Evolutionary conservation across 2,888 invertebrate genomes (phyloP).

Genomic region (Malthinus flaveolus): DNA sequence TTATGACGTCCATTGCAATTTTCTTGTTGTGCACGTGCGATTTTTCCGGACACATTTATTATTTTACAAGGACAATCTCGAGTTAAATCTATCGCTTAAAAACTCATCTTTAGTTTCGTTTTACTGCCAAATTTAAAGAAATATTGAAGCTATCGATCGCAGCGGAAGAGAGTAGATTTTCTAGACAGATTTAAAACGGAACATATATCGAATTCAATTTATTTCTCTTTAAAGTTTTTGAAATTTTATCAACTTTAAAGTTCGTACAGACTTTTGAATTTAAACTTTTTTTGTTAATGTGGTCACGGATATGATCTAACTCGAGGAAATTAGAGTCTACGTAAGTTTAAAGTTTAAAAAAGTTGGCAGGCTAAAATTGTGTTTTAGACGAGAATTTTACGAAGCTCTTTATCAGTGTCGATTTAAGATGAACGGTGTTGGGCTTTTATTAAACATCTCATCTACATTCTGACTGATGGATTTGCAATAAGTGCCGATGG

Average conservation of each 20-base stretch:
- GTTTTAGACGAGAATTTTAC: slow-evolving; percentile 13
- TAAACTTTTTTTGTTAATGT: slow-evolving; percentile 6
- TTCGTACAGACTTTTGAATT: slow-evolving; percentile 5
- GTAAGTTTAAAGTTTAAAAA: slow-evolving; percentile 14
- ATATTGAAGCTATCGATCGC: slow-evolving; percentile 11
- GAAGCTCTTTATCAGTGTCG: slow-evolving; percentile 22
- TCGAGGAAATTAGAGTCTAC: slow-evolving; percentile 18
- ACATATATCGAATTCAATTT: slow-evolving; percentile 7
- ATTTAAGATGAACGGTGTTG: slow-evolving; percentile 27
- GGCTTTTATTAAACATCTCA: slow-evolving; percentile 46
- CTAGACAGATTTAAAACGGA: not conserved
- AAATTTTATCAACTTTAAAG: slow-evolving; percentile 9
- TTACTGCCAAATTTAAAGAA: slow-evolving; percentile 1
- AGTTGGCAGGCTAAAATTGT: slow-evolving; percentile 12
- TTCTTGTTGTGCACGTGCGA: slow-evolving; percentile 13
- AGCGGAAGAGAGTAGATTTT: not conserved
- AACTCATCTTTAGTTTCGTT: no score
- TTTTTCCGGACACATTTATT: no score
- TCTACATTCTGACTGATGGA: slow-evolving; percentile 45
- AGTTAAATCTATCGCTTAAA: no score
- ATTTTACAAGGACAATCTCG: no score
- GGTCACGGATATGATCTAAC: slow-evolving; percentile 14
- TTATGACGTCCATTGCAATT: slow-evolving; percentile 21
- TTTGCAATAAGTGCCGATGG: slow-evolving; percentile 39
- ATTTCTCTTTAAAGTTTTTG: not conserved